Conservation (phyloP, 2,888 invertebrate species). For the Terebella lapidaria region DNA sequence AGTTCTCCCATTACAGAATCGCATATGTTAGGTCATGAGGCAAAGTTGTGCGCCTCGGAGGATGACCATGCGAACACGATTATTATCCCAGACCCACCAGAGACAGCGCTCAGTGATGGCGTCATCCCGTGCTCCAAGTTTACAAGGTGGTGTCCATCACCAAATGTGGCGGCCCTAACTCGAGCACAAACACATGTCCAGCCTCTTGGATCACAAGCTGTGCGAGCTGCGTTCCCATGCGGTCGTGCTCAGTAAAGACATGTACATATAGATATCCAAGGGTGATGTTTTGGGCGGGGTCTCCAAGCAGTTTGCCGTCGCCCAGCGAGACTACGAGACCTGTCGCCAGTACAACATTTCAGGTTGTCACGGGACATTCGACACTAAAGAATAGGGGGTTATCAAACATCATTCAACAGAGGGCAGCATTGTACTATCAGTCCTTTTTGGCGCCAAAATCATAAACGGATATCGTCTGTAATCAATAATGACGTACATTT, state of each 20-base stretch:
- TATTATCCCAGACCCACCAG: conserved; percentile 25
- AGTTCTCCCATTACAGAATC: conserved; percentile 22
- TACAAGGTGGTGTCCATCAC: conserved; percentile 22
- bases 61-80: conserved; percentile 12
- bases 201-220: conserved; percentile 24
- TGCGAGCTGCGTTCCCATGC: conserved; percentile 22
- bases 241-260: conserved; percentile 2
- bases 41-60: conserved; percentile 19
- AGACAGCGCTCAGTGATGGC: conserved; percentile 20
- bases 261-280: conserved; percentile 15
- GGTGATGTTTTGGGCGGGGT: conserved; percentile 25
- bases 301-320: conserved; percentile 13
- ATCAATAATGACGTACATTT: too few relatives aligned
- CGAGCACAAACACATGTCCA: conserved; percentile 13
- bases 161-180: conserved; percentile 17
- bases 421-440: too few relatives aligned
- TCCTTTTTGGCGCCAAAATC: too few relatives aligned
- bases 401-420: too few relatives aligned
- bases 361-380: neutral
- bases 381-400: too few relatives aligned
- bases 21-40: conserved; percentile 25
- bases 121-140: conserved; percentile 24
- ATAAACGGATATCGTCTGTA: too few relatives aligned
- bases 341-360: conserved; percentile 28
- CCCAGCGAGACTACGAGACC: conserved; percentile 12